These are phyloP conservation scores for Hedychridium roseum DNA, from an alignment of 2,888 invertebrate species.

Conservation along the genomic window DNA sequence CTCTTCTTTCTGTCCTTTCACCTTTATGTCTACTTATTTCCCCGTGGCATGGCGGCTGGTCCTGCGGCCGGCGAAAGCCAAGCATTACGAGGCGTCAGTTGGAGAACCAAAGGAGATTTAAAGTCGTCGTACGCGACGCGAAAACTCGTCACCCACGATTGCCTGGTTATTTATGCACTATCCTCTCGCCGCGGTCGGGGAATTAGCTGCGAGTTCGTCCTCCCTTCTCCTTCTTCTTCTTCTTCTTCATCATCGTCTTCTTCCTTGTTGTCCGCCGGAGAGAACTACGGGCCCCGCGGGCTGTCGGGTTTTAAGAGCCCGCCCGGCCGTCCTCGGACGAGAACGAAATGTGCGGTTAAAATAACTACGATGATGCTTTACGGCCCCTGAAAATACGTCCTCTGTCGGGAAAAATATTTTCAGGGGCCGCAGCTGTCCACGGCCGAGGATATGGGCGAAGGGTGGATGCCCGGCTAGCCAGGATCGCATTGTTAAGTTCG, in stretches of 20 bases:
- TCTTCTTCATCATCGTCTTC: no score
- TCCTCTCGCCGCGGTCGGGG: constrained; percentile 13
- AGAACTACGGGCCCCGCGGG: neutral
- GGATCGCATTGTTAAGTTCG: no score
- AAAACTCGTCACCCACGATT: constrained; percentile 54
- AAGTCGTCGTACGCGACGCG: constrained; percentile 46
- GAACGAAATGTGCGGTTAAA: constrained; percentile 37
- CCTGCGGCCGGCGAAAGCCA: constrained; percentile 36
- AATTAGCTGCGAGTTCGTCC: constrained; percentile 31
- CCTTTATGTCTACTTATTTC: neutral
- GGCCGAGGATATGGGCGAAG: constrained; percentile 13
- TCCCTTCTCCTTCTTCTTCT: no score
- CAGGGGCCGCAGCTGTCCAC: constrained; percentile 1
- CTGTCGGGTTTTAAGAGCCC: constrained; percentile 11
- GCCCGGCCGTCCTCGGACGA: constrained; percentile 8
- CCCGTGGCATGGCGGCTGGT: constrained; percentile 42
- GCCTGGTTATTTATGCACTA: constrained; percentile 45
- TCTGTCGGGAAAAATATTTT: neutral
- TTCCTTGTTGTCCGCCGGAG: no score
- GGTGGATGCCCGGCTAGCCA: constrained; percentile 15
- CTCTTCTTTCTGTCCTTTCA: no score
- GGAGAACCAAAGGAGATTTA: constrained; percentile 45
- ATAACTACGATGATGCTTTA: constrained; percentile 28
- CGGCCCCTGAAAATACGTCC: constrained; percentile 9
- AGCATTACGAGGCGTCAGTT: constrained; percentile 48